Base-by-base conservation (phyloP, 2,888 invertebrate genomes). In the Hyposoter didymator region DNA sequence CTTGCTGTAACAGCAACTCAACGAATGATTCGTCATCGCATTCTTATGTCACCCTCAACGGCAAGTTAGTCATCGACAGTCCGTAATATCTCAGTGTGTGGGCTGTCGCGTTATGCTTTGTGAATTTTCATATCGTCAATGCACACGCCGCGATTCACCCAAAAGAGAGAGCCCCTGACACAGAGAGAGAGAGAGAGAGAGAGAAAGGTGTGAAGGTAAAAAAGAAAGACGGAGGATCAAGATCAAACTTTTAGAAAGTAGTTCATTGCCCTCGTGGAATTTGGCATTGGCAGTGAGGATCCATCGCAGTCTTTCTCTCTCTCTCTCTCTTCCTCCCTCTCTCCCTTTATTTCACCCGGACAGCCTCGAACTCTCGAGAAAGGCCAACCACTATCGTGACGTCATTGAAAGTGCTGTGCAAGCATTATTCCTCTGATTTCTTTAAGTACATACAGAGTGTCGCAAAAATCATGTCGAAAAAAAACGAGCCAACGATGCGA, bases 241-340 rank as follows among this genome's bases (percentile, higher is more conserved):
- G 55, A 74, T 66, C 72, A 28, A 76, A 66, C 81, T 82, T 85
- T 90, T 91, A 89, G 91, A 90, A 91, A 91, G 90, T 90, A 88
- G 91, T 90, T 90, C 90, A 89, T 91, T 90, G 91, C 89, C 90
- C 91, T 69, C 84, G 81, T 84, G 90, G 90, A 90, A 92, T 91
- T 90, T 91, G 92, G 91, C 92, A 92, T 92, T 92, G 91, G 88
- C 89, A 91, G 87, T 88, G 91, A 87, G 84, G 78, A 88, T 84
- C 79, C 82, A 75, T 82, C 82, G n/a, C n/a, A 79, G 62, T 74
- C 74, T 17, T 39, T 39, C 49, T 80, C 39, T 62, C 62, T 74
- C 73, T 39, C 72, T 43, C 73, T 55, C 66, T 43, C 73, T 55
- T 55, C 39, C 49, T 66, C 55, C 35, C 52, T 78, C 55, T 67